A percentile compares a stretch with the other conserved stretches of the same genome.
Evolutionary conservation across 2,113 vertebrate species (phyloP).

Genomic region (Canis aureus): DNA sequence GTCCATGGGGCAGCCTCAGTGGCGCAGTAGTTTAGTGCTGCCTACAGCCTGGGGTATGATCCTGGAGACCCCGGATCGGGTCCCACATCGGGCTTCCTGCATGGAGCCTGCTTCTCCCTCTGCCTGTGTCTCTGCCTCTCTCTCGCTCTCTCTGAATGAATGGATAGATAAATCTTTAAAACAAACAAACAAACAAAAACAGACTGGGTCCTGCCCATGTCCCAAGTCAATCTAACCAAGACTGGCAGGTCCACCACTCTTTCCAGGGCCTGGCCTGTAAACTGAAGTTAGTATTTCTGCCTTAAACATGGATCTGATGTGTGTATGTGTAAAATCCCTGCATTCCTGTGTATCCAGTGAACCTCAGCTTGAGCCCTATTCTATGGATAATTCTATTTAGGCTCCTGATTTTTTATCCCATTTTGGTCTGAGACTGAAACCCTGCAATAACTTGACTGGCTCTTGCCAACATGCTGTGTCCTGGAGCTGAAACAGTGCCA

Average conservation of each 20-base stretch:
- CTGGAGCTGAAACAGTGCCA: neutral
- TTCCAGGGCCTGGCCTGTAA: neutral
- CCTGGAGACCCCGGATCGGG: too few relatives aligned
- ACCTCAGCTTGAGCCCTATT: neutral
- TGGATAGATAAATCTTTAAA: too few relatives aligned
- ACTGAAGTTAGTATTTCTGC: constrained; percentile 10
- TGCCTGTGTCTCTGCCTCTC: too few relatives aligned
- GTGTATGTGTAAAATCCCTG: neutral
- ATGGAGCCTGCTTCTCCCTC: too few relatives aligned
- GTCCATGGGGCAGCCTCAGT: too few relatives aligned
- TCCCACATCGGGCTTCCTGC: too few relatives aligned
- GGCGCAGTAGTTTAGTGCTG: too few relatives aligned
- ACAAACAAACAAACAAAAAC: neutral
- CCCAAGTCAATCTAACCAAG: neutral
- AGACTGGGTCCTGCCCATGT: neutral
- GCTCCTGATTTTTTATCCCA: constrained; percentile 37
- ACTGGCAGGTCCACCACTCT: neutral
- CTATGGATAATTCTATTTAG: neutral
- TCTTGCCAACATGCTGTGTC: neutral
- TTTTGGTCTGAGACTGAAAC: constrained; percentile 43
- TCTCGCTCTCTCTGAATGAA: too few relatives aligned
- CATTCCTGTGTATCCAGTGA: constrained; percentile 21
- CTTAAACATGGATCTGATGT: neutral
- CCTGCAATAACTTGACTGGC: neutral
- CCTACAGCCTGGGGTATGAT: too few relatives aligned